Evolutionary conservation across 2,113 vertebrate species (phyloP), one percentile per base, ranked within the genome.

Genomic region (Microcebus murinus): DNA sequence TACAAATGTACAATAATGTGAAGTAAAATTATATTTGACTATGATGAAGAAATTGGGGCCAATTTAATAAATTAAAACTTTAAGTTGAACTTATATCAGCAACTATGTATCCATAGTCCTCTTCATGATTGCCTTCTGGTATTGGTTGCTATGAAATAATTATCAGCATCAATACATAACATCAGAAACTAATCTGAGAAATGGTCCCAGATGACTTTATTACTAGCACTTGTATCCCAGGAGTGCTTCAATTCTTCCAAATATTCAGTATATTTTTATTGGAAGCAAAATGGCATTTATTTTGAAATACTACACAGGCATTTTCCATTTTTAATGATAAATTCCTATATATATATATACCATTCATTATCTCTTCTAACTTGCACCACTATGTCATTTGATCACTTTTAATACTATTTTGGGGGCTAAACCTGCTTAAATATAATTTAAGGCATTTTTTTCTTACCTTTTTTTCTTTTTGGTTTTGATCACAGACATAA

Each of bases 171-270:
- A 96, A 93, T 61, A 0, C 20, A 91, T 87, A 97, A 94, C 84
- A 96, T 71, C 96, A 98, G 93, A 98, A 97, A 97, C 76, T 96
- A 97, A 98, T 97, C 95, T 97, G 88, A 97, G 77, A 97, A 98
- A 97, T 8, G 34, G 95, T 98, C 97, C 95, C 96, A 3, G n/a
- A 89, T 98, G 96, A 96, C 89, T 81, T 87, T 90, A 7, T 85
- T 84, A 5, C 92, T 96, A 97, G 92, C 82, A 93, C 0, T 5
- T 96, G 71, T 95, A 93, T 98, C 76, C 96, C 97, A 88, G 96
- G 96, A 97, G 12, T 0, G 0, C 91, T 97, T 88, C 77, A 97
- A 96, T 82, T 82, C 87, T 95, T 90, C 74, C 84, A 98, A 98
- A 96, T 96, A 95, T 98, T 94, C 88, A 76, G 76, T 76, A 91